Evolutionary conservation across 1,140 invertebrate species (phyloP), one percentile per base, ranked within the genome.

Genomic region (Achatina immaculata): DNA sequence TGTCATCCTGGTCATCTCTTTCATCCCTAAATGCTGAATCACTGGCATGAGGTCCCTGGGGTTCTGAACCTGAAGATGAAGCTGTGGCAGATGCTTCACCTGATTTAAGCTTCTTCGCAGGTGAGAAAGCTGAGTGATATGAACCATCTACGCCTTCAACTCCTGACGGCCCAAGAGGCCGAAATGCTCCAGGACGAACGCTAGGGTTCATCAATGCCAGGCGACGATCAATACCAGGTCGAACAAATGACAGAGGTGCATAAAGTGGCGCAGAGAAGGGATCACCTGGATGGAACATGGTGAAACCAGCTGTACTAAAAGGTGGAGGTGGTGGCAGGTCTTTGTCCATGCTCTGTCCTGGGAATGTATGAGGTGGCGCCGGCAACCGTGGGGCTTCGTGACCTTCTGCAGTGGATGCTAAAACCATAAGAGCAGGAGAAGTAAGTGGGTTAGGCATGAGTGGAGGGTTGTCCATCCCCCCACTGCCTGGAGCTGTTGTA

Each of bases 361-460:
- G 80, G 81, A 86, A 89, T 28, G 83, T 86, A 58, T 87, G 86
- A 3, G 85, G 84, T 16, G 86, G 83, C 7, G 82, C 82, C 11
- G 85, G 84, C 19, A 86, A 68, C 36, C 87, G 81, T 21, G 82
- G 81, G 14, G 83, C 94, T 90, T 95, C 95, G 88, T 94, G 94
- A 89, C 95, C 93, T 77, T 90, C 90, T 88, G 94, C 94, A 91
- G 95, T 94, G 83, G 95, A 95, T 89, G 90, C 90, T 72, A 96
- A 94, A 79, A 96, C 95, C 92, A 96, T 95, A 89, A 95, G 92
- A 88, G 94, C 94, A 83, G 95, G 95, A 86, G 95, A 95, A 90
- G 94, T 94, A 88, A 95, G 92, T 90, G 95, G 94, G 88, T 94
- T 94, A 82, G 94, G 93, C 87, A 94, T 92, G 88, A 94, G 94